A percentile compares a stretch with the other conserved stretches of the same genome.
These are phyloP conservation scores for Nasonia vitripennis DNA, from an alignment of 1,140 invertebrate genomes.

Conservation along the genomic window DNA sequence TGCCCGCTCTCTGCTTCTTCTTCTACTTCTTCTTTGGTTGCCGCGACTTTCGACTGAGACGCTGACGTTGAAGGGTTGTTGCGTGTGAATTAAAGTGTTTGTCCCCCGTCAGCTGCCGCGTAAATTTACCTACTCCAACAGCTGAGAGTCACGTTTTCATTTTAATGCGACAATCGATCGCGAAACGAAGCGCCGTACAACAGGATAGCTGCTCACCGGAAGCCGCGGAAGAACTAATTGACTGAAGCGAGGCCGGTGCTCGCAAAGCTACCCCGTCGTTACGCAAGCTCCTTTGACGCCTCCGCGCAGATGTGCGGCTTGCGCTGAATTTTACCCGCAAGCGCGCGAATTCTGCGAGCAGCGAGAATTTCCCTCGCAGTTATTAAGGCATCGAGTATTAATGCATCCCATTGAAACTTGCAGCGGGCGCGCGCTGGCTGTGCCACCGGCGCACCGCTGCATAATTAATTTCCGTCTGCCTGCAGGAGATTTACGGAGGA, in stretches of 20 bases:
- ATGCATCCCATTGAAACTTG: conserved; percentile 46
- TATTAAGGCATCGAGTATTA: conserved; percentile 51
- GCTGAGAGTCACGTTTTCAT: no score
- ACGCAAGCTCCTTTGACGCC: conserved; percentile 39
- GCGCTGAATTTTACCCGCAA: conserved; percentile 15
- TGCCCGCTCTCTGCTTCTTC: background rate
- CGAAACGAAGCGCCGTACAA: no score
- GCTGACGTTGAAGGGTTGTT: no score
- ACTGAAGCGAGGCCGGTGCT: background rate
- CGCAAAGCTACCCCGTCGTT: conserved; percentile 15
- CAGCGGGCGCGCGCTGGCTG: background rate
- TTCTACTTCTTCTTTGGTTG: background rate
- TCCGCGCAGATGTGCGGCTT: conserved; percentile 7
- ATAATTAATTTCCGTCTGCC: conserved; percentile 50
- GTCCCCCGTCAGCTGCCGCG: no score
- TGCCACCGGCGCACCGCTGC: background rate
- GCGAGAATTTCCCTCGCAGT: conserved; percentile 42
- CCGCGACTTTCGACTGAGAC: no score
- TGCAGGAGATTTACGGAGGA: conserved; percentile 35
- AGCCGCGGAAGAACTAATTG: conserved; percentile 4
- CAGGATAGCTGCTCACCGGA: no score
- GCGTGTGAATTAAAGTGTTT: no score
- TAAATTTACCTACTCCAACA: no score
- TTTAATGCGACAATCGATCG: no score
- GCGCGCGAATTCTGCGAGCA: conserved; percentile 28